Evolutionary conservation across 64 coral and sea anemone genomes (phyloP), one percentile per base, ranked within the genome.

Genomic region (Catalaphyllia jardinei): DNA sequence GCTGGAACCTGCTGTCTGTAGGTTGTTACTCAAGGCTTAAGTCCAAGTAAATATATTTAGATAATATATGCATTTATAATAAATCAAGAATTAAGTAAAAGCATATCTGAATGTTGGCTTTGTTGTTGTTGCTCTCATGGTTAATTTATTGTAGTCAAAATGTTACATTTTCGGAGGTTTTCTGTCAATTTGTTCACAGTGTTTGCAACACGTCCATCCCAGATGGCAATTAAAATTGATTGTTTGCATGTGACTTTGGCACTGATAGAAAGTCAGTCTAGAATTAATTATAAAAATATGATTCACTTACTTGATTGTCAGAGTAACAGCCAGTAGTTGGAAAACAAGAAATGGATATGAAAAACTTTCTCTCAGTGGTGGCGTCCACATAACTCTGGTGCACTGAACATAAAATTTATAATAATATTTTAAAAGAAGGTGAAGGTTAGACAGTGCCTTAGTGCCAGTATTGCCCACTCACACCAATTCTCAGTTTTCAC

Each of bases 341-440:
- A 91, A 75, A 5, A 99, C 86, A 73, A 99, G 94, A 64, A 95
- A 93, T 35, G 97, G 97, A 84, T 93, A 99, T 57, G 97, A 99
- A 81, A 99, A 99, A 30, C 97, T 99, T 88, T 99, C 97, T 72
- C 97, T 90, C 46, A 99, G 79, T 46, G 97, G 97, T 31, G 97
- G 97, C 7, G 97, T 99, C 97, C 97, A 99, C 97, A 99, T 99
- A 12, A 99, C 97, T 67, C 97, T 81, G 82, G 97, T 99, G 78
- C 94, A n/a, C 97, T 99, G 67, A 72, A 52, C 20, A 52, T 30
- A 87, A 46, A 46, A 46, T 46, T 46, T 46, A 46, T 8, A 6
- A 46, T n/a, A n/a, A n/a, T n/a, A n/a, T n/a, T 46, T 46, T 5
- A 46, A 46, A 46, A 46, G 3, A 46, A 46, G 42, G 6, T 7